Evolutionary conservation across 1,140 invertebrate species (phyloP), one percentile per base, ranked within the genome.

Genomic region (Nebria ingens): DNA sequence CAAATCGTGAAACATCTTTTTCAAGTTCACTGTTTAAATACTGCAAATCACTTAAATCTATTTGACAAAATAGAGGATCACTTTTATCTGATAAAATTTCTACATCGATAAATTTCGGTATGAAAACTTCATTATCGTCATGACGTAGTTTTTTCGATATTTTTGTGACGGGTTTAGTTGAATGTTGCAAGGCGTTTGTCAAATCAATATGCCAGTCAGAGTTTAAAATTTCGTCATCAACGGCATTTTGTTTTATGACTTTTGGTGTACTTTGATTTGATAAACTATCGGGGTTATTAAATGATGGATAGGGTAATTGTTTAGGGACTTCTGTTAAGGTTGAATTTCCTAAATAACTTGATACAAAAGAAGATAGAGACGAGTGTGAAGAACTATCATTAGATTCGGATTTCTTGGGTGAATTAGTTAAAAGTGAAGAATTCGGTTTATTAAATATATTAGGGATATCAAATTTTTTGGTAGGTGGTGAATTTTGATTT

Each of bases 1-100:
- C 79, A 55, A 81, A 72, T 13, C 61, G 55, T 15, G 78, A 78
- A 19, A 64, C 13, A 54, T 57, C 59, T 65, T 68, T 62, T 59
- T 59, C 2, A 51, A 21, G 50, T 62, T 15, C 9, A 51, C 22
- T 19, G 69, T 61, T 54, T 25, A 25, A 25, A 17, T 58, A 51
- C 51, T 22, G 50, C 19, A 69, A 62, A 21, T 49, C 53, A 51
- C 60, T 66, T 19, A 66, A 61, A 64, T 71, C 65, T 55, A 73
- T 61, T 22, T 58, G 67, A 60, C 68, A 66, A 54, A 55, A 17
- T 20, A 60, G 19, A 25, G 17, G 38, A 55, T 54, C 23, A 25
- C 40, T 13, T 53, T 56, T n/a, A 53, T 21, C 1, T 12, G n/a
- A 3, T 22, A 2, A 15, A 51, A 53, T 50, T 40, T 67, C 65